These are phyloP conservation scores for Cephus cinctus DNA, from an alignment of 1,140 invertebrate species.

Conservation along the genomic window DNA sequence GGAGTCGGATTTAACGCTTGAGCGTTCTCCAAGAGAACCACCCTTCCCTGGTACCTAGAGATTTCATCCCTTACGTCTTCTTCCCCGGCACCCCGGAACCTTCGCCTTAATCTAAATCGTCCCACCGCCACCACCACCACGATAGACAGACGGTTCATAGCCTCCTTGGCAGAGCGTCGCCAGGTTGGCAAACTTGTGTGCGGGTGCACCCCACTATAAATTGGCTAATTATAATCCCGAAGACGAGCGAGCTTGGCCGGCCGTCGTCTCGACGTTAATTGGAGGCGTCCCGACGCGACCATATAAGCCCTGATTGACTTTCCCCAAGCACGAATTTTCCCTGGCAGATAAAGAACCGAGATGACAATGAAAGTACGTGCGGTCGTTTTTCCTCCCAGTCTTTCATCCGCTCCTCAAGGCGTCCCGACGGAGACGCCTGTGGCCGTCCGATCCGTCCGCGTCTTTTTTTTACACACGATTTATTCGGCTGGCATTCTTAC, in stretches of 20 bases:
- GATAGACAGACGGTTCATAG: background rate
- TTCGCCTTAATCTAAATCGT: conserved; percentile 3
- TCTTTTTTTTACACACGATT: too few species aligned
- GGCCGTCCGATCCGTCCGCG: too few species aligned
- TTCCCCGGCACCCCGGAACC: background rate
- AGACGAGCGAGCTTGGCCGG: background rate
- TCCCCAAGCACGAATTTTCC: conserved; percentile 16
- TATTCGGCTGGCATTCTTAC: too few species aligned
- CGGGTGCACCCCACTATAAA: conserved; percentile 9
- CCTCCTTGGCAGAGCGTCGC: background rate
- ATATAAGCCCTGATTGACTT: background rate
- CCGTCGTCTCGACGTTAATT: background rate
- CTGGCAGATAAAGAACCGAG: too few species aligned
- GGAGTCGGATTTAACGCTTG: background rate
- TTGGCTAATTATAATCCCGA: conserved; percentile 10
- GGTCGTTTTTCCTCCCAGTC: conserved; percentile 15
- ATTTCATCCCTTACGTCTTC: too few species aligned
- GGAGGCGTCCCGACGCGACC: background rate
- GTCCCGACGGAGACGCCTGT: too few species aligned
- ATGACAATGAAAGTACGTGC: conserved; percentile 23
- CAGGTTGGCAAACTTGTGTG: background rate
- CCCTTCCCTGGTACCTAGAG: too few species aligned
- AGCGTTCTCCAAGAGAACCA: too few species aligned
- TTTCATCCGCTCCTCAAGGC: background rate
- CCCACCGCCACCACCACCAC: background rate